These are phyloP conservation scores for Stomorhina lunata DNA, from an alignment of 2,888 invertebrate species.

Conservation along the genomic window DNA sequence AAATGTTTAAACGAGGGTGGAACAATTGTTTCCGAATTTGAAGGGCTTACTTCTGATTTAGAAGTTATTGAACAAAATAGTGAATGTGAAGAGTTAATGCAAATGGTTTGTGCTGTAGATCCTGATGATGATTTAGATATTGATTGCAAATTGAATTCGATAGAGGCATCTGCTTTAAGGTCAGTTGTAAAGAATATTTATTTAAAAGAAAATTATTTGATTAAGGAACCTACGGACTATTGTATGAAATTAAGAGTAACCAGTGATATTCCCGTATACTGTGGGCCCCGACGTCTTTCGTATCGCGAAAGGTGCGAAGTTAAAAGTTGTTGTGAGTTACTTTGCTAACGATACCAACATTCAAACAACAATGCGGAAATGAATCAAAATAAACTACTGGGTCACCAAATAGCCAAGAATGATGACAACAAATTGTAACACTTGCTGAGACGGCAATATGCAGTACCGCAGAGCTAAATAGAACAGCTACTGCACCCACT, in stretches of 20 bases:
- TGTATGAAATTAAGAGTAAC: too few relatives aligned
- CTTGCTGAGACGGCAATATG: too few relatives aligned
- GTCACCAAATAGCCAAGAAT: too few relatives aligned
- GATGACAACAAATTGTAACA: too few relatives aligned
- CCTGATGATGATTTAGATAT: background rate
- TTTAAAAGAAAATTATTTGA: background rate
- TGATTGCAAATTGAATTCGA: background rate
- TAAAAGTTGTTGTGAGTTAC: too few relatives aligned
- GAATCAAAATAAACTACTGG: too few relatives aligned
- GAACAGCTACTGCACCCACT: too few relatives aligned
- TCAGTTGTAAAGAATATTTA: background rate
- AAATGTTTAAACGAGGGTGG: background rate
- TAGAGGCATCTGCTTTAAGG: background rate
- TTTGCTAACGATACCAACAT: too few relatives aligned
- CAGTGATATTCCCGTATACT: background rate
- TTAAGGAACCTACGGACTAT: background rate
- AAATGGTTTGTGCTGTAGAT: background rate
- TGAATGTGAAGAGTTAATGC: background rate
- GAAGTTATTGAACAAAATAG: background rate
- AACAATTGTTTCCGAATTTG: background rate
- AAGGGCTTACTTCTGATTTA: background rate
- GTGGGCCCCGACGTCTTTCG: too few relatives aligned
- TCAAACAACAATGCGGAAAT: too few relatives aligned
- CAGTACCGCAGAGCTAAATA: too few relatives aligned
- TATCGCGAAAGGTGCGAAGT: background rate